Evolutionary conservation across 2,888 invertebrate genomes (phyloP).

Genomic region (Unio pictorum): DNA sequence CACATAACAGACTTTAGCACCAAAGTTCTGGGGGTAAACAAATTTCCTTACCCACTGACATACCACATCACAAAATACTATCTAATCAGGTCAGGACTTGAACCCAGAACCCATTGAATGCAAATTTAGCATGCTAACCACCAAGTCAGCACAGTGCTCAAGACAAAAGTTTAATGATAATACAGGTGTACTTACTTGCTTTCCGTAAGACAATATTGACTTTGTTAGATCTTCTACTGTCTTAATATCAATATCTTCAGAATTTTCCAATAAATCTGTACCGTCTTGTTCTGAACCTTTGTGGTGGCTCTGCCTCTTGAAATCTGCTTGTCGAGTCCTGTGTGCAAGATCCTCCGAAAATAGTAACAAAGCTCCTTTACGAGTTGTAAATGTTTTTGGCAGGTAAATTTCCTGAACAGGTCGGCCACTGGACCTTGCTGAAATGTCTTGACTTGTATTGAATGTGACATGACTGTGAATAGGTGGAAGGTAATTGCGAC

Average conservation of each 20-base stretch:
- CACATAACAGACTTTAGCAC: too few relatives aligned
- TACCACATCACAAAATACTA: too few relatives aligned
- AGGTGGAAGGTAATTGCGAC: constrained; percentile 53
- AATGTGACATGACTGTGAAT: constrained; percentile 20
- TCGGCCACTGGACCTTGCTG: constrained; percentile 1
- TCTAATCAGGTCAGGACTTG: too few relatives aligned
- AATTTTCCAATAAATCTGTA: constrained; percentile 62
- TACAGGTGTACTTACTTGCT: constrained; percentile 5
- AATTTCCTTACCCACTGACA: too few relatives aligned
- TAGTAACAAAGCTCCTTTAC: constrained; percentile 69
- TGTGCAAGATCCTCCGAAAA: constrained; percentile 69
- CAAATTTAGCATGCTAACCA: too few relatives aligned
- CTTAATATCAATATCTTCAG: constrained; percentile 38
- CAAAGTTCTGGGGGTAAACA: too few relatives aligned
- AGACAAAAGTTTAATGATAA: too few relatives aligned
- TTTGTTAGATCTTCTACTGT: constrained; percentile 69
- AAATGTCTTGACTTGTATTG: too few relatives aligned
- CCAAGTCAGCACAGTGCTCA: too few relatives aligned
- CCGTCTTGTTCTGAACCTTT: constrained; percentile 22
- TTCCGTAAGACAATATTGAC: constrained; percentile 67
- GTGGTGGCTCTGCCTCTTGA: constrained; percentile 6
- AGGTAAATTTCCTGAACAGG: constrained; percentile 44
- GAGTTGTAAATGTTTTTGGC: constrained; percentile 70
- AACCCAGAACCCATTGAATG: too few relatives aligned
- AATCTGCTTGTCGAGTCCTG: constrained; percentile 30